Conservation (phyloP, 2,797 vertebrate genomes). For the Diglossa cyanea region DNA sequence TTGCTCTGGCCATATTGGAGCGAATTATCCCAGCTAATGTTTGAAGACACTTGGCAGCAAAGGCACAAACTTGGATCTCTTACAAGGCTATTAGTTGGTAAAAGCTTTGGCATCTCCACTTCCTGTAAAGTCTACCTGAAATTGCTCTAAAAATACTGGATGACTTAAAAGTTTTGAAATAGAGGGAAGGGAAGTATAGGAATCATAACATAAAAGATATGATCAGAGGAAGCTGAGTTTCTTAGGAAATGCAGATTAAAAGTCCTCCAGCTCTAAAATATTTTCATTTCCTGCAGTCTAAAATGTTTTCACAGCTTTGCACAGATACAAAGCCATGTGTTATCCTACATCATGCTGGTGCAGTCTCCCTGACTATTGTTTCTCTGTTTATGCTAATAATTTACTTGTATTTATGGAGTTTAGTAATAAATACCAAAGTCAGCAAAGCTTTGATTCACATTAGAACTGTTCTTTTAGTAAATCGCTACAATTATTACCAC, state of each 20-base stretch:
- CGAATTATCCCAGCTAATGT: neutral
- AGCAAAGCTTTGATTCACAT: neutral
- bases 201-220: neutral
- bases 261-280: neutral
- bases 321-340: neutral
- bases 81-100: neutral
- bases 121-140: neutral
- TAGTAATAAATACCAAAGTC: neutral
- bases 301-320: neutral
- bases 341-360: neutral
- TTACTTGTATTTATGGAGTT: neutral
- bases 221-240: neutral
- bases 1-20: neutral
- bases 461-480: neutral
- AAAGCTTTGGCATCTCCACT: neutral
- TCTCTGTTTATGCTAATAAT: neutral
- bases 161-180: neutral
- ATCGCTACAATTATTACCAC: neutral
- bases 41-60: neutral
- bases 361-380: neutral
- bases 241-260: neutral
- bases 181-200: neutral
- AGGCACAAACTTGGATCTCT: neutral
- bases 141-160: neutral
- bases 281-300: neutral